Evolutionary conservation across 1,140 invertebrate species (phyloP), one percentile per base, ranked within the genome.

Genomic region (Atta texana): DNA sequence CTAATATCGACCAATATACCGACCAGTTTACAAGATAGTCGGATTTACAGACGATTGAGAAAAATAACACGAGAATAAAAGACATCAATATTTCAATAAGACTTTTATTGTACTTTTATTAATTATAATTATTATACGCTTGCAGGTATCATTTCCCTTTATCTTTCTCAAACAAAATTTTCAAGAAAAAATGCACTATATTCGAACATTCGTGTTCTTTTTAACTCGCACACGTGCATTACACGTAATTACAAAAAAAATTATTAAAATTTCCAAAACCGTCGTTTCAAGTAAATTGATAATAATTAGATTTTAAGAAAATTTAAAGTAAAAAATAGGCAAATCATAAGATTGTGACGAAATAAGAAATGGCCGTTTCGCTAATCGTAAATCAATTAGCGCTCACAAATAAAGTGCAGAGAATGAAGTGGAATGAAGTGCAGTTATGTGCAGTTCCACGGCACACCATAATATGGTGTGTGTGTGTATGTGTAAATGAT

Each of bases 61-160:
- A 59, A 76, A 57, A 16, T 31, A 49, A 24, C 12, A 78, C 28
- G 28, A 78, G 28, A 78, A 66, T 66, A 78, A 78, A 78, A 66
- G 18, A 51, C 12, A 6, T 78, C 44, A 78, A 66, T 78, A 78
- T 78, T 78, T 78, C 76, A 78, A n/a, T 66, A 66, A 31, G 49
- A 78, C 7, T 77, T 63, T 77, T 63, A n/a, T 31, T 66, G 7
- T 64, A 69, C 1, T 51, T 51, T 69, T 21, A 68, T 44, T 7
- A 8, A 2, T 68, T 4, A 44, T 66, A 44, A 44, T 21, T 68
- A 14, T 44, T 66, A 3, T 44, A 44, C 7, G 8, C 5, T n/a
- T 34, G 18, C 8, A 44, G 8, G 64, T 10, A 14, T 39, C 4
- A 66, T n/a, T 1, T 68, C 8, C 34, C 10, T 7, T 44, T 18